Evolutionary conservation across 2,797 vertebrate species (phyloP).

Genomic region (Onychomys leucogaster): DNA sequence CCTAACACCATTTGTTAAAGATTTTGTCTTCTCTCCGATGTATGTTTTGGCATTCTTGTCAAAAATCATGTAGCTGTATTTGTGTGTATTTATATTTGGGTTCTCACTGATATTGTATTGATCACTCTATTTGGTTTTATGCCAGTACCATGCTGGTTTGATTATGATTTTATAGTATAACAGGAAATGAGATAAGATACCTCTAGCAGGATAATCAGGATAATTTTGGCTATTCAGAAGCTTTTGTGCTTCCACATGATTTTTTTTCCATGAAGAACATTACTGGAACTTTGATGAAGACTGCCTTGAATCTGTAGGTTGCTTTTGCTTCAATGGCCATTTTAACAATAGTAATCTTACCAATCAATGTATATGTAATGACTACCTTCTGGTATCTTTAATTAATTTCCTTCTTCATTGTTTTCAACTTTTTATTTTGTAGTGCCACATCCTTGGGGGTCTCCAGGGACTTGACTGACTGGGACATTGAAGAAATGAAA

Average conservation of each 20-base stretch:
- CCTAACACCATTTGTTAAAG: not conserved
- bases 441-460: not conserved
- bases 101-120: not conserved
- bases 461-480: not conserved
- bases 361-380: not conserved
- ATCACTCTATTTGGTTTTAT: not conserved
- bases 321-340: not conserved
- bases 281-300: not conserved
- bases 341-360: not conserved
- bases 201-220: not conserved
- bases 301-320: not conserved
- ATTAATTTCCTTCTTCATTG: not conserved
- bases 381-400: not conserved
- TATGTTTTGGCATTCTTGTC: not conserved
- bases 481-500: not conserved
- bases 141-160: not conserved
- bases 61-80: not conserved
- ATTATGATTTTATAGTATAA: not conserved
- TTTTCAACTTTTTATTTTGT: not conserved
- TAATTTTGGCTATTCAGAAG: not conserved
- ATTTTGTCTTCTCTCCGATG: not conserved
- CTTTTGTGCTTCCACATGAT: not conserved
- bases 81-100: not conserved
- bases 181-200: not conserved
- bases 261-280: not conserved